Conservation (phyloP, 2,797 vertebrate genomes). For the Cyclura pinguis region DNA sequence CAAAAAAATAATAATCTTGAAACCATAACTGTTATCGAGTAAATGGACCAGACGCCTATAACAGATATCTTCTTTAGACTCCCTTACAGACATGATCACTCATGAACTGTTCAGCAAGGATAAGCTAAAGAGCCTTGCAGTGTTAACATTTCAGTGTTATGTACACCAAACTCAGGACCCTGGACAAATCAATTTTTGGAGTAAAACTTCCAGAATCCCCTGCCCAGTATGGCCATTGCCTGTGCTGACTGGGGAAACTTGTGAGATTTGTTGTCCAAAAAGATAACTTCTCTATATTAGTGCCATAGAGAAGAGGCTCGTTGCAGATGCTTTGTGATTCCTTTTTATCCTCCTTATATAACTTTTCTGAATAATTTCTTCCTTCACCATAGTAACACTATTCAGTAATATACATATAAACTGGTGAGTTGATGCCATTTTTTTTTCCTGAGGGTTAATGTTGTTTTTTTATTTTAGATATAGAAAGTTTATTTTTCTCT, state of each 20-base stretch:
- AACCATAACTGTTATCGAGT: not conserved
- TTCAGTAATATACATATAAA: slow-evolving; percentile 72
- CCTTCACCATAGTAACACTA: slow-evolving; percentile 64
- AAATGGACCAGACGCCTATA: slow-evolving; percentile 30
- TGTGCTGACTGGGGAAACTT: too few relatives aligned
- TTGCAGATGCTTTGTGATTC: slow-evolving; percentile 59
- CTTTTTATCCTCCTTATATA: slow-evolving; percentile 49
- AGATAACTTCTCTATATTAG: not conserved
- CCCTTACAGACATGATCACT: slow-evolving; percentile 44
- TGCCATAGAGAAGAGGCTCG: slow-evolving; percentile 61
- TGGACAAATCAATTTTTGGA: too few relatives aligned
- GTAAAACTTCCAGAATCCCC: too few relatives aligned
- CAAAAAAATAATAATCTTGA: not conserved
- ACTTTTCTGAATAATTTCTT: slow-evolving; percentile 47
- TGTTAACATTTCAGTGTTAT: slow-evolving; percentile 50
- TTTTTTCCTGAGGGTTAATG: slow-evolving; percentile 39
- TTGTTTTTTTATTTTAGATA: slow-evolving; percentile 45
- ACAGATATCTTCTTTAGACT: slow-evolving; percentile 27
- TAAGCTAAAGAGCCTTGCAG: slow-evolving; percentile 51
- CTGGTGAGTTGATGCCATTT: slow-evolving; percentile 58
- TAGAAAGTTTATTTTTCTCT: slow-evolving; percentile 8
- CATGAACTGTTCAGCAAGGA: slow-evolving; percentile 27
- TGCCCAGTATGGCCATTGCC: too few relatives aligned
- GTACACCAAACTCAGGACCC: slow-evolving; percentile 1
- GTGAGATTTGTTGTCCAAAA: too few relatives aligned